Conservation (phyloP, 2,888 invertebrate genomes). For the Coleophora flavipennella region DNA sequence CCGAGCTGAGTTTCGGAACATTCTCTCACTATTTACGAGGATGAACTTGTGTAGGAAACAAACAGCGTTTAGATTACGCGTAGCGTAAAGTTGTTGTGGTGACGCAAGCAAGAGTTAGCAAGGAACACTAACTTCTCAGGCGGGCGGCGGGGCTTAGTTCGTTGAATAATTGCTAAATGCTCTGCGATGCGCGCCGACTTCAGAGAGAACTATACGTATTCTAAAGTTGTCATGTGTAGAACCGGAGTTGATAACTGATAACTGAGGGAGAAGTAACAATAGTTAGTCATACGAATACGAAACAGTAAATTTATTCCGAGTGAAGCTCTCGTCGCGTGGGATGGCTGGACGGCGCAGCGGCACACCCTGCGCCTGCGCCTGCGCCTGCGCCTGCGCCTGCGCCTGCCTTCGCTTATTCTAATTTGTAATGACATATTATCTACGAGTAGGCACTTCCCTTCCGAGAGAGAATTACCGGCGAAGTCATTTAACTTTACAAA, state of each 20-base stretch:
- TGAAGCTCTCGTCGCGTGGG: slow-evolving; percentile 23
- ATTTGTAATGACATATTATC: slow-evolving; percentile 28
- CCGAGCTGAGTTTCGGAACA: too few species aligned
- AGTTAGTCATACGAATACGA: background rate
- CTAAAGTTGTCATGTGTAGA: slow-evolving; percentile 13
- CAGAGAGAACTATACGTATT: too few species aligned
- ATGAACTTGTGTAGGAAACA: too few species aligned
- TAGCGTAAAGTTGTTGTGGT: slow-evolving; percentile 11
- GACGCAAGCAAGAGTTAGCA: slow-evolving; percentile 24
- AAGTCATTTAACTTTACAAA: slow-evolving; percentile 23
- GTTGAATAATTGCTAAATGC: slow-evolving; percentile 40
- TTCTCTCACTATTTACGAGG: too few species aligned
- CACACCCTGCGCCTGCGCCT: slow-evolving; percentile 19
- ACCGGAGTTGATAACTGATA: background rate
- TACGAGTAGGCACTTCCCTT: slow-evolving; percentile 18
- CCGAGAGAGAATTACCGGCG: slow-evolving; percentile 19
- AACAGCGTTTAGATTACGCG: too few species aligned
- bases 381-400: too few species aligned
- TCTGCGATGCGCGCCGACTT: slow-evolving; percentile 21
- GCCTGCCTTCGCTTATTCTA: slow-evolving; percentile 24
- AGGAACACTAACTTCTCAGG: slow-evolving; percentile 30
- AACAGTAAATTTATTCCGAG: background rate
- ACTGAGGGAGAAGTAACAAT: background rate
- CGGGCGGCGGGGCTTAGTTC: slow-evolving; percentile 28
- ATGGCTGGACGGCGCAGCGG: too few species aligned